A percentile compares a stretch with the other conserved stretches of the same genome.
Conservation (phyloP, 2,888 invertebrate species). For the Macrophya annulata region DNA sequence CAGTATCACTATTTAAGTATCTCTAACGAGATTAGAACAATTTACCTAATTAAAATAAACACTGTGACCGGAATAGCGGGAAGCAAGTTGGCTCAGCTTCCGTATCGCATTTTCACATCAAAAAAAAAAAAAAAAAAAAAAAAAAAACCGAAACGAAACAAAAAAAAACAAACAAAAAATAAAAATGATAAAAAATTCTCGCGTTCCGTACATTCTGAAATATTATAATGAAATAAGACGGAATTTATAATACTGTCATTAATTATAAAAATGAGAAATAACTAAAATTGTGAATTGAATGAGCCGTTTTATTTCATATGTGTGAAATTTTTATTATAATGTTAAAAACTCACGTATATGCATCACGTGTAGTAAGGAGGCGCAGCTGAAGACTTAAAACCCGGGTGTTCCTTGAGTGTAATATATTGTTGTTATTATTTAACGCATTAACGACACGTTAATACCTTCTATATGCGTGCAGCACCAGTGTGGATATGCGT, state of each 20-base stretch:
- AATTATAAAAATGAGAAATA: background rate
- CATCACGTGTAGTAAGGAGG: background rate
- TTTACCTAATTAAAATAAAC: slow-evolving; percentile 15
- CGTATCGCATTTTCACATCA: background rate
- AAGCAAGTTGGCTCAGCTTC: background rate
- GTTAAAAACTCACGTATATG: background rate
- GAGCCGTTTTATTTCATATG: background rate
- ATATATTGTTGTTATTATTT: slow-evolving; percentile 30
- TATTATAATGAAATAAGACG: background rate
- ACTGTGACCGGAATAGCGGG: background rate
- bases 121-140: background rate
- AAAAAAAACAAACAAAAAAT: background rate
- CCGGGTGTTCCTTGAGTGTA: slow-evolving; percentile 4
- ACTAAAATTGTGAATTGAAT: background rate
- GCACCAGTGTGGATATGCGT: background rate
- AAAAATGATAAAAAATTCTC: no score
- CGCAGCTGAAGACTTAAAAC: slow-evolving; percentile 12
- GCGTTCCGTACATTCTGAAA: no score
- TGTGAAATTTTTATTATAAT: background rate
- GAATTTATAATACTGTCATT: background rate
- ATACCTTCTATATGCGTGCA: slow-evolving; percentile 18
- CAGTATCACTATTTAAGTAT: background rate
- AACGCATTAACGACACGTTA: slow-evolving; percentile 47
- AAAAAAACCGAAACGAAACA: no score
- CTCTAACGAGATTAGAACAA: background rate